Conservation (phyloP, 1,140 invertebrate species). For the Notospermus geniculatus region DNA sequence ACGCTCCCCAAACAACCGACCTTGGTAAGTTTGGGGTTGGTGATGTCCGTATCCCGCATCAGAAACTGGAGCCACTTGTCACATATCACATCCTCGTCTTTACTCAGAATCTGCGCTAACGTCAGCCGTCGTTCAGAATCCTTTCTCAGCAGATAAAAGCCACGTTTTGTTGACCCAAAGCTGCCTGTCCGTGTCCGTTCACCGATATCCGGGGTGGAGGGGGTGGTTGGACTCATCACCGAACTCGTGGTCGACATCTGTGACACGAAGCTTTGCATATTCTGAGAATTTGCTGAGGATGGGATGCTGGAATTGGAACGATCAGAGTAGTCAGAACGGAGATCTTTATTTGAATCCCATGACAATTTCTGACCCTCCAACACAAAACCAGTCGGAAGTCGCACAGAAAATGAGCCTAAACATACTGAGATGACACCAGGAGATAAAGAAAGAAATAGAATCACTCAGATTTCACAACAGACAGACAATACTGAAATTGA, state of each 20-base stretch:
- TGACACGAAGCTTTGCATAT: too few relatives aligned
- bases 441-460: too few relatives aligned
- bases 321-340: too few relatives aligned
- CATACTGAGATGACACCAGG: too few relatives aligned
- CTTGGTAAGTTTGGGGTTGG: conserved; percentile 38
- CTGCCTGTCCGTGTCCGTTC: conserved; percentile 1
- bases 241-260: background rate
- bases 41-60: conserved; percentile 44
- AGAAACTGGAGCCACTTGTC: conserved; percentile 50
- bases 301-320: too few relatives aligned
- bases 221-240: background rate
- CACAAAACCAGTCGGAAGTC: too few relatives aligned
- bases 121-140: conserved; percentile 93
- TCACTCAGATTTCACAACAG: too few relatives aligned
- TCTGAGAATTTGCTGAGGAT: too few relatives aligned
- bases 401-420: too few relatives aligned
- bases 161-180: conserved; percentile 46
- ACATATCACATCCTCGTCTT: conserved; percentile 75
- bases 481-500: too few relatives aligned
- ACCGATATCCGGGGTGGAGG: background rate
- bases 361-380: too few relatives aligned
- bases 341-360: too few relatives aligned
- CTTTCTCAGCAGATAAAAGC: conserved; percentile 94
- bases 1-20: conserved; percentile 23
- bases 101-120: conserved; percentile 80